Evolutionary conservation across 2,113 vertebrate genomes (phyloP).

Genomic region (Callipepla californica): DNA sequence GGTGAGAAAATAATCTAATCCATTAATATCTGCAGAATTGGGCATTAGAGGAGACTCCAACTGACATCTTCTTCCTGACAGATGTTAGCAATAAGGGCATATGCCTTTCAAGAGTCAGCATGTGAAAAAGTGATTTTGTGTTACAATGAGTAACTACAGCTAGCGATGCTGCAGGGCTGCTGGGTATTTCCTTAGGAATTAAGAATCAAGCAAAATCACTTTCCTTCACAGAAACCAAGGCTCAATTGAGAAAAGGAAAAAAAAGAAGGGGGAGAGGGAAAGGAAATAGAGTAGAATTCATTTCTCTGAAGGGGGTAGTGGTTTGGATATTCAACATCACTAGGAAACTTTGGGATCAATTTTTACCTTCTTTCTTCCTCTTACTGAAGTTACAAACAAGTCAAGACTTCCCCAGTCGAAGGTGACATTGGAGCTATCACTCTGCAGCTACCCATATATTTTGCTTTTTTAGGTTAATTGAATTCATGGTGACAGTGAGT

Average conservation of each 20-base stretch:
- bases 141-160: background rate
- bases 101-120: background rate
- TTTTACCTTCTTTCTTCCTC: background rate
- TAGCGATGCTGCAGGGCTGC: background rate
- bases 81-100: background rate
- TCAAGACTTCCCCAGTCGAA: background rate
- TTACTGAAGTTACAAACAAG: background rate
- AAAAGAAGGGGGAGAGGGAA: too few relatives aligned
- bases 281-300: background rate
- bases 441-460: background rate
- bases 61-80: background rate
- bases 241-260: background rate
- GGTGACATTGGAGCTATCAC: conserved; percentile 18
- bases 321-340: background rate
- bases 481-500: background rate
- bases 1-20: background rate
- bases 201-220: background rate
- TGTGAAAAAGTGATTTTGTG: conserved; percentile 16
- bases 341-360: background rate
- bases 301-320: background rate
- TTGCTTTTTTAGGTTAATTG: conserved; percentile 7
- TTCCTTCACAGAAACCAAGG: background rate
- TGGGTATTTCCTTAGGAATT: background rate
- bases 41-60: background rate
- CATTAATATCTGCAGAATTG: background rate